These are phyloP conservation scores for Saccopteryx leptura DNA, from an alignment of 2,113 vertebrate species.

Conservation along the genomic window DNA sequence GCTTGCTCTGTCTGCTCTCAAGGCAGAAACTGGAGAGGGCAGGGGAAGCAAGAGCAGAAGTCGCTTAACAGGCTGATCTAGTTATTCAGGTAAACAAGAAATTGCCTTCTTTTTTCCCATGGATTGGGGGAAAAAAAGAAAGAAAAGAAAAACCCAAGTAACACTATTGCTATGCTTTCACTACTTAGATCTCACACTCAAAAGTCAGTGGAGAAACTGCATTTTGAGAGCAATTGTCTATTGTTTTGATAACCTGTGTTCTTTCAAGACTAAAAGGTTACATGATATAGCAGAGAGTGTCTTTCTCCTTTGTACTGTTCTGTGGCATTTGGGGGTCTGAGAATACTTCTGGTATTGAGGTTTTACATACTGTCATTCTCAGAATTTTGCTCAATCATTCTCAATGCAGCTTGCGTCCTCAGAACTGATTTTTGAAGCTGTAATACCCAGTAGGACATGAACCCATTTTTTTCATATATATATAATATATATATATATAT, in stretches of 20 bases:
- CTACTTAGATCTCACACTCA: conserved; percentile 15
- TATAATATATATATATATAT: conserved; percentile 41
- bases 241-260: conserved; percentile 49
- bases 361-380: neutral
- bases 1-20: neutral
- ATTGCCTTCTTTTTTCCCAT: neutral
- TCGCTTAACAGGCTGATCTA: neutral
- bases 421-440: conserved; percentile 59
- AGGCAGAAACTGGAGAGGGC: neutral
- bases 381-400: conserved; percentile 34
- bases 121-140: neutral
- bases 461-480: neutral
- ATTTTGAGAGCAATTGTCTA: conserved; percentile 52
- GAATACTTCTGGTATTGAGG: conserved; percentile 35
- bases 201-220: conserved; percentile 34
- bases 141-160: neutral
- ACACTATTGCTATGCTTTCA: neutral
- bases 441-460: conserved; percentile 1
- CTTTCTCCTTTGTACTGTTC: conserved; percentile 52
- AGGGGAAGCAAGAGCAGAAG: neutral
- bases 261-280: conserved; percentile 48
- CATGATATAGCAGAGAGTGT: conserved; percentile 9
- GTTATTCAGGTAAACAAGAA: neutral
- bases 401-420: conserved; percentile 21
- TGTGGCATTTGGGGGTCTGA: conserved; percentile 43